A percentile compares a stretch with the other conserved stretches of the same genome.
Evolutionary conservation across 2,888 invertebrate species (phyloP).

Genomic region (Volucella inflata): DNA sequence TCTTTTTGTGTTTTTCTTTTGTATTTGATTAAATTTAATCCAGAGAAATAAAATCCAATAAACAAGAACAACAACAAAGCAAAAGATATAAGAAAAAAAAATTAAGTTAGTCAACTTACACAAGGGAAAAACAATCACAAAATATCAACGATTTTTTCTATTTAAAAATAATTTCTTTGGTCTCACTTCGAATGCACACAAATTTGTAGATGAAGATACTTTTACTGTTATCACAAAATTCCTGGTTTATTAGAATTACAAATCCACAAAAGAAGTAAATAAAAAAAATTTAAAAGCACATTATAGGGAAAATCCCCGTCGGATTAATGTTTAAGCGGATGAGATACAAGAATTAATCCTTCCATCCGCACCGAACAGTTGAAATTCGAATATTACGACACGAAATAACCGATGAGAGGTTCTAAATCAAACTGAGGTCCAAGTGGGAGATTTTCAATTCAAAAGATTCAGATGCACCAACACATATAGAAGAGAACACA

Average conservation of each 20-base stretch:
- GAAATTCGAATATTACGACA: slow-evolving; percentile 34
- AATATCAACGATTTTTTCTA: not conserved
- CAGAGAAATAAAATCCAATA: slow-evolving; percentile 13
- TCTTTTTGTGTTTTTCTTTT: slow-evolving; percentile 13
- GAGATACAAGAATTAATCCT: slow-evolving; percentile 6
- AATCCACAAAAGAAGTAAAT: not conserved
- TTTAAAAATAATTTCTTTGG: slow-evolving; percentile 31
- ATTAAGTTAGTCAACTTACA: slow-evolving; percentile 52
- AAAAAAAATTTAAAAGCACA: slow-evolving; percentile 3
- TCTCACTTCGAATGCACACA: slow-evolving; percentile 14
- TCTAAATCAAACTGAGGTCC: slow-evolving; percentile 71
- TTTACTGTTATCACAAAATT: slow-evolving; percentile 38
- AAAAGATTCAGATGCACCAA: slow-evolving; percentile 36
- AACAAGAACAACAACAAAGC: slow-evolving; percentile 16
- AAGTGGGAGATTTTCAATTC: slow-evolving; percentile 21
- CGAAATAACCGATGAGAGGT: slow-evolving; percentile 67
- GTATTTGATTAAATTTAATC: slow-evolving; percentile 4
- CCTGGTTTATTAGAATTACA: not conserved
- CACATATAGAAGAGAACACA: not conserved
- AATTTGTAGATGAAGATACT: not conserved
- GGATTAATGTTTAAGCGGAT: slow-evolving; percentile 31
- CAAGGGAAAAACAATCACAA: slow-evolving; percentile 31
- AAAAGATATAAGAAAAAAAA: not conserved
- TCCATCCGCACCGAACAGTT: slow-evolving; percentile 47
- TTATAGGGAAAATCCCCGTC: slow-evolving; percentile 40